Evolutionary conservation across 2,888 invertebrate species (phyloP), one percentile per base, ranked within the genome.

Genomic region (Acronicta leporina): DNA sequence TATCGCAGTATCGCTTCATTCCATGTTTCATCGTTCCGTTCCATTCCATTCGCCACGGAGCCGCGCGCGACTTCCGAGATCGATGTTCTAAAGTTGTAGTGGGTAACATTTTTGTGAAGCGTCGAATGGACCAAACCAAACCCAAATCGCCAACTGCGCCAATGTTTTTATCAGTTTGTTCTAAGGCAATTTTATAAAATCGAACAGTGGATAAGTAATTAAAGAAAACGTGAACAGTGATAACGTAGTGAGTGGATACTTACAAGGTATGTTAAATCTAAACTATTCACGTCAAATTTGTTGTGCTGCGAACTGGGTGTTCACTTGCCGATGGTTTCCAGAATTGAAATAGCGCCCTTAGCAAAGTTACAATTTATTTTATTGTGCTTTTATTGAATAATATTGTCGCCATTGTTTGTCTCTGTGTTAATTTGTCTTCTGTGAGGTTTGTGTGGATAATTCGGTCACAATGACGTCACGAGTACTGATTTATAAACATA

Each of bases 401-500:
- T 52, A 57, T 16, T 13, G 43, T 59, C 30, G 63, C 51, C 48
- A 67, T 56, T 53, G 48, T 59, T 51, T 59, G 60, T 56, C 54
- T 52, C 49, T 60, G 58, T 59, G 60, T 75, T 52, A 51, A 65
- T 73, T 73, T 70, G 76, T 78, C 69, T 73, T 80, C 77, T 75
- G 78, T 73, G 68, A 71, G 76, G 80, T 85, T 83, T 84, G 79
- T 82, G 81, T 72, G 81, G 82, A 83, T 87, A 90, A 89, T 89
- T 92, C 81, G 84, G 89, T 87, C 87, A 82, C 85, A 83, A 90
- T 94, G 94, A 93, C 94, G 94, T 94, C 94, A 94, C 80, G 74
- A 87, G 81, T 79, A 85, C 87, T 89, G 91, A 92, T 89, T 91
- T 93, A 92, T 88, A 92, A 90, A 92, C 92, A 90, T 87, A 86